Evolutionary conservation across 2,797 vertebrate species (phyloP).

Genomic region (Micropoecilia bifurca): DNA sequence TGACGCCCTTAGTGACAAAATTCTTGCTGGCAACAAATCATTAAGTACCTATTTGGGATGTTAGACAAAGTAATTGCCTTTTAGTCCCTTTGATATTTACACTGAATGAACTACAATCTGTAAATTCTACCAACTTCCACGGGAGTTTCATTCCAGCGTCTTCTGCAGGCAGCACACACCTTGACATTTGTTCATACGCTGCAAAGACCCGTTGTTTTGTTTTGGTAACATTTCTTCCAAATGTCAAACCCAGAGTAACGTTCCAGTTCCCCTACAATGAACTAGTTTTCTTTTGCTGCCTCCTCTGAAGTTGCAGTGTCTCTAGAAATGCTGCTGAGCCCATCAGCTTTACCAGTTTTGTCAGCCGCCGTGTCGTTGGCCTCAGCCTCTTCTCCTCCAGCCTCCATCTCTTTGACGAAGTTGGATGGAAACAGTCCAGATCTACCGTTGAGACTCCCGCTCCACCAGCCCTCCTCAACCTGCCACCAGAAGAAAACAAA

Average conservation of each 20-base stretch:
- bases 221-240: background rate
- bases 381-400: slow-evolving; percentile 83
- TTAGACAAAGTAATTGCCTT: background rate
- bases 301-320: background rate
- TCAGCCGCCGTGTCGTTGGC: slow-evolving; percentile 80
- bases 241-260: background rate
- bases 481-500: slow-evolving; percentile 46
- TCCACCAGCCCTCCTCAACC: slow-evolving; percentile 99
- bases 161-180: background rate
- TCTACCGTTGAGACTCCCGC: slow-evolving; percentile 85
- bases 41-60: background rate
- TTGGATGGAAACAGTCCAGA: slow-evolving; percentile 93
- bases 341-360: slow-evolving; percentile 81
- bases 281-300: background rate
- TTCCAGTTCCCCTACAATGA: background rate
- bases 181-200: background rate
- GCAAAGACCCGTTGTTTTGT: background rate
- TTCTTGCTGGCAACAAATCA: background rate
- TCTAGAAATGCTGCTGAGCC: background rate
- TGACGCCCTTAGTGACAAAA: background rate
- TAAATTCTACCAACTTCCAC: background rate
- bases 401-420: slow-evolving; percentile 93
- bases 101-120: background rate
- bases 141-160: background rate
- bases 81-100: background rate